Evolutionary conservation across 2,113 vertebrate genomes (phyloP), one percentile per base, ranked within the genome.

Genomic region (Peromyscus polionotus): DNA sequence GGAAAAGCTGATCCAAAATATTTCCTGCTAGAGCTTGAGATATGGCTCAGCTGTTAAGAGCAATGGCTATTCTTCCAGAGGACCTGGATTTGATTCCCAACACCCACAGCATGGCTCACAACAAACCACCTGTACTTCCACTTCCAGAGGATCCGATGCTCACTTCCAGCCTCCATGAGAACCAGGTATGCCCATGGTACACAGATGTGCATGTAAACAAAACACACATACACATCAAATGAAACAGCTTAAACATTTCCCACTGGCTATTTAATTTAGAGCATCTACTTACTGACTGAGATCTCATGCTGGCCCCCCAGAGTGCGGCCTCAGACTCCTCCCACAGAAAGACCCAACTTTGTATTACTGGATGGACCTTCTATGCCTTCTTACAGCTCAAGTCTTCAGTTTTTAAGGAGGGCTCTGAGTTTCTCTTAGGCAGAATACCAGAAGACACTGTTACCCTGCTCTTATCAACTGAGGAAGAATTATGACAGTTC

Each of bases 391-490:
- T 19, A 36, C 33, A 96, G 36, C 54, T 39, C 36, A 31, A 33
- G 39, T 67, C 63, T 96, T 70, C 65, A 67, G 90, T 33, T n/a
- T 94, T 93, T 93, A 85, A 95, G 42, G 51, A 88, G 90, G 70
- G 39, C 12, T 94, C 22, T 93, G 77, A 75, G 57, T 85, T 84
- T 45, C 33, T 70, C 33, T n/a, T 31, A 57, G 93, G 86, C 76
- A 93, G 86, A 59, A 42, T 87, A 57, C 68, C 95, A 93, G 61
- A 89, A 93, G 42, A 73, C 54, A 87, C 16, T 51, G 59, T 95
- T 91, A 42, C 48, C 94, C 4, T 42, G 42, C 12, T 96, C 83
- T 93, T 96, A 94, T 95, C 39, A 86, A 19, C n/a, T 6, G 9
- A 92, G 65, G 42, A 90, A 90, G 70, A 94, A 86, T 86, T 63